A percentile compares a stretch with the other conserved stretches of the same genome.
These are phyloP conservation scores for Bolborhynchus lineola DNA, from an alignment of 2,113 vertebrate genomes.

Conservation along the genomic window DNA sequence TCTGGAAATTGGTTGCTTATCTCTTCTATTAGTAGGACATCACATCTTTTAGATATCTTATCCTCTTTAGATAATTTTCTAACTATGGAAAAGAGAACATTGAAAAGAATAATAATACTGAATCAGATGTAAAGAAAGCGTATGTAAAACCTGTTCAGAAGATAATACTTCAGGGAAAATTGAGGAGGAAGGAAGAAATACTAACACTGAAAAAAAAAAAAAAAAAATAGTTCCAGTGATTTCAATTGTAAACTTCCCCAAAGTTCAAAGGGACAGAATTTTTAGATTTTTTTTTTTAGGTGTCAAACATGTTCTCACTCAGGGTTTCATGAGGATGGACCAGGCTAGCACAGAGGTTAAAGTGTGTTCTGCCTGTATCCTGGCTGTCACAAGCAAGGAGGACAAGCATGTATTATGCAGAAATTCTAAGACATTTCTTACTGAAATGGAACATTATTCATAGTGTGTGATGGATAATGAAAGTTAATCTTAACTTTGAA, in stretches of 20 bases:
- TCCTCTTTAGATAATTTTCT: not conserved
- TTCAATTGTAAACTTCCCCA: not conserved
- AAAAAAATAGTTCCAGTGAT: not conserved
- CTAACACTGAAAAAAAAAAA: not conserved
- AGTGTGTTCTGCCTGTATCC: not conserved
- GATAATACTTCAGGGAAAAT: not conserved
- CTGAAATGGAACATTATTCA: not conserved
- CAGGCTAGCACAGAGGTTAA: not conserved
- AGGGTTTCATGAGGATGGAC: not conserved
- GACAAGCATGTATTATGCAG: not conserved
- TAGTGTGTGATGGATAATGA: not conserved
- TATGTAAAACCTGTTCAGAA: not conserved
- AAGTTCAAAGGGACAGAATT: not conserved
- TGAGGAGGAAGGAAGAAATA: not conserved
- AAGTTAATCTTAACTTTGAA: not conserved
- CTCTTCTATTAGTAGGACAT: not conserved
- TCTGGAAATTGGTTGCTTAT: not conserved
- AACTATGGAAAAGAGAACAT: not conserved
- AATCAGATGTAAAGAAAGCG: not conserved
- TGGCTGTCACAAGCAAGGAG: not conserved
- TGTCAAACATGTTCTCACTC: not conserved
- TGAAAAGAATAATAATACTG: not conserved
- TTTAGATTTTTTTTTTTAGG: not conserved
- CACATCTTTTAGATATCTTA: not conserved
- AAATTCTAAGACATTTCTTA: not conserved